A percentile compares a stretch with the other conserved stretches of the same genome.
Evolutionary conservation across 2,113 vertebrate species (phyloP).

Genomic region (Otis tarda): DNA sequence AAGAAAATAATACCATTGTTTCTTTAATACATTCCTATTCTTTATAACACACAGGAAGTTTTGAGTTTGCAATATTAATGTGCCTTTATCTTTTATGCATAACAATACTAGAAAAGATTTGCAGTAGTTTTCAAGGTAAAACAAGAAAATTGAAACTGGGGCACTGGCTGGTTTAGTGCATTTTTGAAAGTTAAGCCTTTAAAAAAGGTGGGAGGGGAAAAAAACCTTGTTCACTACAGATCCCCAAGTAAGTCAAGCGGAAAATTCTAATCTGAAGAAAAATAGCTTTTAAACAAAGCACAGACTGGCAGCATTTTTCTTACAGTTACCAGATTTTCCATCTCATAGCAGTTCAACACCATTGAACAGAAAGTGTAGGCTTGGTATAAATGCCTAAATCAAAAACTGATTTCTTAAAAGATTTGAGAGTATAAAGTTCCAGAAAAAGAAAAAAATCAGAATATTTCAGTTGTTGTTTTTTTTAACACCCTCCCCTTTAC

Average conservation of each 20-base stretch:
- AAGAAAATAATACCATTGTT: not conserved
- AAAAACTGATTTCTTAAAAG: not conserved
- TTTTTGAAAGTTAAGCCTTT: conserved; percentile 34
- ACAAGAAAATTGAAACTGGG: not conserved
- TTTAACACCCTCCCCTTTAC: not conserved
- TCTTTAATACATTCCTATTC: not conserved
- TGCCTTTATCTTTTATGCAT: not conserved
- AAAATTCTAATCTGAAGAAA: conserved; percentile 48
- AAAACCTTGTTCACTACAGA: not conserved
- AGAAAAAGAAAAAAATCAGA: not conserved
- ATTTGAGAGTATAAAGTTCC: not conserved
- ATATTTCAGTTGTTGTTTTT: not conserved
- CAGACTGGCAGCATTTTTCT: not conserved
- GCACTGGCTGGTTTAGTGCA: not conserved
- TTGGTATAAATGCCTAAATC: not conserved
- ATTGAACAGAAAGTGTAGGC: not conserved
- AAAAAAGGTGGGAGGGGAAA: not conserved
- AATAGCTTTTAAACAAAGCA: conserved; percentile 35
- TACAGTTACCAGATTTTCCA: not conserved
- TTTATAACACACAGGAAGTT: not conserved
- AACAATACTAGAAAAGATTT: not conserved
- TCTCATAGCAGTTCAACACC: not conserved
- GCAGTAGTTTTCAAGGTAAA: not conserved
- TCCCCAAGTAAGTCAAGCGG: conserved; percentile 17
- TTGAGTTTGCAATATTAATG: not conserved